phyloP scores from a whole-genome alignment of 2,113 vertebrate species.

The Dipodomys ordii region DNA sequence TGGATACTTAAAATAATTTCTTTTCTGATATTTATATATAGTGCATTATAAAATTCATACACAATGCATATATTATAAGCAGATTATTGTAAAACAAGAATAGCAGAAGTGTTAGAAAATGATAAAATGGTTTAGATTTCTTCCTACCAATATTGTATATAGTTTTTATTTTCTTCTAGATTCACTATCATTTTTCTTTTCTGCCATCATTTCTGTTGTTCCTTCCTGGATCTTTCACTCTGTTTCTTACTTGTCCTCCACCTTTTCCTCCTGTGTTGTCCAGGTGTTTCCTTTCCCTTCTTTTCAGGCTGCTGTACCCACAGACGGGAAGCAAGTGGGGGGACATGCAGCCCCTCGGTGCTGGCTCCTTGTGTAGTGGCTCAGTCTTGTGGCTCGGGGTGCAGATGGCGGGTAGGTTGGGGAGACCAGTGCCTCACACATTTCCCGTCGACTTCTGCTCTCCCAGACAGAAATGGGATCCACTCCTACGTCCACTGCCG shows the following conservation, averaged over 20 bases:
- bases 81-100: conserved; percentile 51
- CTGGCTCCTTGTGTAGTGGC: conserved; percentile 56
- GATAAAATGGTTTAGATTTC: conserved; percentile 15
- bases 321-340: neutral
- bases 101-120: conserved; percentile 24
- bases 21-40: conserved; percentile 59
- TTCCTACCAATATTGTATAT: neutral
- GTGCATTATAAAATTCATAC: conserved; percentile 47
- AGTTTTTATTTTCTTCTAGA: neutral
- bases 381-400: conserved; percentile 51
- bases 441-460: conserved; percentile 81
- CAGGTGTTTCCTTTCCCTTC: neutral
- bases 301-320: neutral
- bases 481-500: conserved; percentile 80
- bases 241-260: neutral
- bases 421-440: conserved; percentile 75
- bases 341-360: neutral
- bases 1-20: conserved; percentile 46
- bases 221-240: neutral
- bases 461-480: conserved; percentile 81
- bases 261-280: neutral
- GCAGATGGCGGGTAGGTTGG: conserved; percentile 81
- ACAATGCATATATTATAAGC: conserved; percentile 36
- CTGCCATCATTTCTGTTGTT: neutral
- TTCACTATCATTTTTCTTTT: neutral